Percentiles rank a stretch among this genome's conserved stretches.
Evolutionary conservation across 2,797 vertebrate species (phyloP).

Genomic region (Phataginus tetradactyla): DNA sequence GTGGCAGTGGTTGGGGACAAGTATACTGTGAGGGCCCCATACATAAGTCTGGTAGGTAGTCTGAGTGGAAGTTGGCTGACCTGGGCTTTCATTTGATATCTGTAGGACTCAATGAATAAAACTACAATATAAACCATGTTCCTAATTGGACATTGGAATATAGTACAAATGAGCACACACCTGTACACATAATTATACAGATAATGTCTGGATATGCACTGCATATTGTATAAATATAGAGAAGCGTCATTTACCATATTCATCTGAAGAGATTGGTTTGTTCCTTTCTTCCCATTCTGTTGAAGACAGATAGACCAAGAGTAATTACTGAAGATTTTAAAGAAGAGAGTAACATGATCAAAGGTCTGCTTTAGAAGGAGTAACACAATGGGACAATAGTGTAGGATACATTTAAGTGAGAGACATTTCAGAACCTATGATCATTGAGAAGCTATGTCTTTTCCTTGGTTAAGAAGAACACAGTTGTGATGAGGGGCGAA

Average conservation of each 20-base stretch:
- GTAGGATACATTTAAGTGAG: not conserved
- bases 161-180: not conserved
- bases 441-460: not conserved
- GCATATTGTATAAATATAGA: not conserved
- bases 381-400: not conserved
- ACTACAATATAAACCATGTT: not conserved
- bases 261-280: not conserved
- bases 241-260: not conserved
- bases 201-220: not conserved
- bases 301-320: not conserved
- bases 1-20: not conserved
- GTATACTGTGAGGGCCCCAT: not conserved
- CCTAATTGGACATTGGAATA: not conserved
- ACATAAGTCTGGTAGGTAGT: not conserved
- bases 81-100: not conserved
- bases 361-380: not conserved
- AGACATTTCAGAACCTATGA: not conserved
- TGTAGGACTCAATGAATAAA: not conserved
- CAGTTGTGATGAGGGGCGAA: not conserved
- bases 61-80: fast-evolving
- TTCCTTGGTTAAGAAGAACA: not conserved
- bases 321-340: not conserved
- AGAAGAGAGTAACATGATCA: not conserved
- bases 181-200: not conserved
- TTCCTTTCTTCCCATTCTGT: not conserved